Conservation (phyloP, 2,888 invertebrate genomes). For the Atrina japonica region DNA sequence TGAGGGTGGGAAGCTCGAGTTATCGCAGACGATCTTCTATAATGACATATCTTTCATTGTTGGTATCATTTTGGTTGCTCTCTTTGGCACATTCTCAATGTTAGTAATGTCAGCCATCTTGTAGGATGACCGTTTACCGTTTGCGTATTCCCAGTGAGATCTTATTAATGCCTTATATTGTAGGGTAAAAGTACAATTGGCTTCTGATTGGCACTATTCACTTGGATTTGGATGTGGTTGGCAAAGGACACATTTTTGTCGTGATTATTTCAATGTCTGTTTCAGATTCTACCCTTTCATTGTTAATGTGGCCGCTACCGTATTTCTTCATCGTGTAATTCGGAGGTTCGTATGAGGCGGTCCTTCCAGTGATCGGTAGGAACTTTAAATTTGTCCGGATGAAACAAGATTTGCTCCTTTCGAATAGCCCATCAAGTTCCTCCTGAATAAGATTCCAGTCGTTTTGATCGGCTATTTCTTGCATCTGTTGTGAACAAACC, state of each 20-base stretch:
- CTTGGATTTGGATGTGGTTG: constrained; percentile 14
- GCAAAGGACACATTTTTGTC: constrained; percentile 16
- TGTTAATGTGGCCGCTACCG: neutral
- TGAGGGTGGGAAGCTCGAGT: constrained; percentile 27
- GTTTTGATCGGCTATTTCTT: neutral
- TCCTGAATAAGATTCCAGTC: constrained; percentile 3
- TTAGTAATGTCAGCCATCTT: constrained; percentile 22
- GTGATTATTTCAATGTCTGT: constrained; percentile 34
- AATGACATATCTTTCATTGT: constrained; percentile 15
- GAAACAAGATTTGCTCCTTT: neutral
- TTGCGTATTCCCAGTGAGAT: no score
- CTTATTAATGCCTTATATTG: no score
- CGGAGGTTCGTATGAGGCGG: neutral
- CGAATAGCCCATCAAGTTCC: neutral
- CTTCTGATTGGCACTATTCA: constrained; percentile 34
- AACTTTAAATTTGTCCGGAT: constrained; percentile 1
- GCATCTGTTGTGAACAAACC: no score
- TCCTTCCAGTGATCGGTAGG: neutral
- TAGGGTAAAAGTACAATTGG: constrained; percentile 22
- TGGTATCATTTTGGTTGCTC: constrained; percentile 30
- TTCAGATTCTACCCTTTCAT: constrained; percentile 21
- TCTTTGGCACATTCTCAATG: constrained; percentile 34
- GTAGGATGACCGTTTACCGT: constrained; percentile 16
- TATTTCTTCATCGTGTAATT: neutral
- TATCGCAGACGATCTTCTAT: constrained; percentile 22